Base-by-base conservation (phyloP, 37 sponge, comb jelly and placozoan species). In the Agelas oroides region DNA sequence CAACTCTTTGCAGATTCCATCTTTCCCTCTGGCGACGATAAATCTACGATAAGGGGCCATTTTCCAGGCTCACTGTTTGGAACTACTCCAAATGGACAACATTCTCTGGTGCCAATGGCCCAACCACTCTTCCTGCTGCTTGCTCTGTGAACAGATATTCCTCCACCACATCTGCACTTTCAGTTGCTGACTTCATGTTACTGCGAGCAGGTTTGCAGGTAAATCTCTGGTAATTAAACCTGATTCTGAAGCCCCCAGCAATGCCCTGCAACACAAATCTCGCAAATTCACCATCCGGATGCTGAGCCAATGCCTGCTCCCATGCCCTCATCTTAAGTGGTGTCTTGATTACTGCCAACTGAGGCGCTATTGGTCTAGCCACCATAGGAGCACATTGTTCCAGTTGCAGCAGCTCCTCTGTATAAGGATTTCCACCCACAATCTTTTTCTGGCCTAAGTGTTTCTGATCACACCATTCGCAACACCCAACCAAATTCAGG, bases 1-100 rank as follows among this genome's bases (percentile, higher is more conserved):
- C 59, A 75, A 33, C 31, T 75, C 76, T 34, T 75, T 59, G 5
- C 25, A 31, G 60, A 72, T 72, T 24, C 73, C 73, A 72, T 72
- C 73, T 5, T 72, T 72, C 37, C 37, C 54, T 5, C 16, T 21
- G 73, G 73, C 2, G 73, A 36, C 16, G 73, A 72, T 8, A 72
- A 23, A 16, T 72, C 53, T 23, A 40, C 25, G 18, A 72, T 75
- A 13, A 56, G 34, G 17, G 60, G 8, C 76, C 76, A 75, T 12
- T 56, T 59, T 6, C 36, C 76, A 20, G 59, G 76, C 27, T 59
- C 60, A 28, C 30, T 33, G 36, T 75, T 75, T 1, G 76, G 70
- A 13, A 69, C 15, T 31, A 69, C 70, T 12, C 70, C 70, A 15
- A 69, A 69, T 31, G 70, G 70, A 41, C 54, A 23, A 46, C 27